These are phyloP conservation scores for Nomada ruficornis DNA, from an alignment of 2,888 invertebrate species.

Conservation along the genomic window DNA sequence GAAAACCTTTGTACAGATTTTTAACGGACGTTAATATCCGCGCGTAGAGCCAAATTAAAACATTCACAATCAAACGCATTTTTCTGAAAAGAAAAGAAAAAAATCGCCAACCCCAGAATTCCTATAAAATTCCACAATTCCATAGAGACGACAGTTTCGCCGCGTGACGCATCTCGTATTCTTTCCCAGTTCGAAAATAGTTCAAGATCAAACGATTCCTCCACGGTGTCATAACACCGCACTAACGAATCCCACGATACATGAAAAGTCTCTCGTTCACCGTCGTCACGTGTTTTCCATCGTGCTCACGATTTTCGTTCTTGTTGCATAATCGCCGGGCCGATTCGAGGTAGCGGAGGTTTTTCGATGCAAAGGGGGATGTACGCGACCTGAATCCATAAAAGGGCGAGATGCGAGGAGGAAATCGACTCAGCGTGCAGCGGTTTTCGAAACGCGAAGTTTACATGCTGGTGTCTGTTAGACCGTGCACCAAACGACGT, in stretches of 20 bases:
- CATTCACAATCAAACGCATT: background rate
- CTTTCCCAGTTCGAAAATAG: background rate
- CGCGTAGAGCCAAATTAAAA: no score
- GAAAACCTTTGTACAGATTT: no score
- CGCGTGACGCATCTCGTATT: background rate
- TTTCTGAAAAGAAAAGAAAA: background rate
- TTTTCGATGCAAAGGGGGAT: conserved; percentile 19
- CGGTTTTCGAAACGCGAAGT: conserved; percentile 15
- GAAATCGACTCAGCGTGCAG: conserved; percentile 8
- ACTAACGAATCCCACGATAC: conserved; percentile 6
- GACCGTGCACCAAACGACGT: conserved; percentile 2
- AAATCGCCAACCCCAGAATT: background rate
- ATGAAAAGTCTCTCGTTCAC: background rate
- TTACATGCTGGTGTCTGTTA: background rate
- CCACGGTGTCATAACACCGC: background rate
- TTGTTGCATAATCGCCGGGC: conserved; percentile 20
- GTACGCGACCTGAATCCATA: conserved; percentile 49
- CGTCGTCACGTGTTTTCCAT: background rate
- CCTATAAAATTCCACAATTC: background rate
- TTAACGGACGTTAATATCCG: no score
- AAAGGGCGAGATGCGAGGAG: conserved; percentile 35
- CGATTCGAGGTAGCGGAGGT: conserved; percentile 17
- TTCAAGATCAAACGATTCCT: background rate
- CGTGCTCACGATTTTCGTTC: background rate
- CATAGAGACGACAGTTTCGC: background rate